phyloP scores from a whole-genome alignment of 1,140 invertebrate species.

The Heliothis subflexa region DNA sequence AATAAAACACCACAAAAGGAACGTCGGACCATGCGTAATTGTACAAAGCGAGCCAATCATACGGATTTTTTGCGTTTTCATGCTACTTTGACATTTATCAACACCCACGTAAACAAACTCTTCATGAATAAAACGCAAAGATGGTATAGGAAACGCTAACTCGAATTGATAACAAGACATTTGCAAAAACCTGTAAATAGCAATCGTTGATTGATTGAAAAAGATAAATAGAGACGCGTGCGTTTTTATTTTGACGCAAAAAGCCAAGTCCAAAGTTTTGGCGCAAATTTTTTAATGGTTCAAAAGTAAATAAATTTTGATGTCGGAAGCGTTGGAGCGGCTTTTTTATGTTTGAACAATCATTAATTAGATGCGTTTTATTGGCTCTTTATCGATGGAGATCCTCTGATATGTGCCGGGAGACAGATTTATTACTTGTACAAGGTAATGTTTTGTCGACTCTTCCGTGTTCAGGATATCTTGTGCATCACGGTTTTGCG shows the following conservation, averaged over 20 bases:
- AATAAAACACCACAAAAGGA: conserved; percentile 35
- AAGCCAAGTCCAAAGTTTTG: conserved; percentile 57
- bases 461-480: conserved; percentile 69
- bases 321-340: conserved; percentile 66
- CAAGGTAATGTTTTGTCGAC: conserved; percentile 68
- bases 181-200: conserved; percentile 65
- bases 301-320: conserved; percentile 63
- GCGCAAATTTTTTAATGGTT: conserved; percentile 60
- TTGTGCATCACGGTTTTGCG: conserved; percentile 58
- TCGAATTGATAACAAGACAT: conserved; percentile 63
- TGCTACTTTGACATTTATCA: conserved; percentile 28
- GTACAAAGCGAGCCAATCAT: conserved; percentile 34
- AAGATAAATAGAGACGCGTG: conserved; percentile 63
- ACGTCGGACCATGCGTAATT: conserved; percentile 38
- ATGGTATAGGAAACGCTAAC: conserved; percentile 60
- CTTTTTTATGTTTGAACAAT: conserved; percentile 72
- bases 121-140: conserved; percentile 33
- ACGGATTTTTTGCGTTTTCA: conserved; percentile 33
- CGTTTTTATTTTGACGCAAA: conserved; percentile 65
- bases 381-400: conserved; percentile 69
- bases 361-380: conserved; percentile 78
- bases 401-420: conserved; percentile 67
- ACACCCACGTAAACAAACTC: conserved; percentile 18
- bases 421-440: conserved; percentile 78
- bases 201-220: conserved; percentile 60